Base-by-base conservation (phyloP, 2,113 vertebrate genomes). In the Chloebia gouldiae region DNA sequence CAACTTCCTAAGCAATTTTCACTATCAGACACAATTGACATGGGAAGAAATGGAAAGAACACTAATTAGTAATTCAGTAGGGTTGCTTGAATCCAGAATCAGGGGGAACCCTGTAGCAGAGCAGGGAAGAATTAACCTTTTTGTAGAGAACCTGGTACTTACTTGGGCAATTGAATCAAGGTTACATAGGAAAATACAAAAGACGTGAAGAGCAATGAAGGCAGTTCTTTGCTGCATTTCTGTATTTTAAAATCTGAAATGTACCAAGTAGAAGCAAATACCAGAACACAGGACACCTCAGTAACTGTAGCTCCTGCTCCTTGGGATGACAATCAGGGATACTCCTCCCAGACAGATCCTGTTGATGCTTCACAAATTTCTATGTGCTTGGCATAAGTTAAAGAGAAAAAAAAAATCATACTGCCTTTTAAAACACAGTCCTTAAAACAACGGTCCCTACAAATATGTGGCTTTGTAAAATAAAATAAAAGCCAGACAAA, bases 21-120 rank as follows among this genome's bases (percentile, higher is more conserved):
- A 59, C 76, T 84, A 89, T 95, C 83, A 93, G 94, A 81, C 66
- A 93, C 51, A 95, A 93, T 63, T 84, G 95, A 96, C 51, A 83
- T 44, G 78, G 92, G 87, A 95, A 96, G 86, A 86, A 97, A 91
- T 6, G 35, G 88, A 80, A 92, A 96, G 66, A 96, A 88, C 14
- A 1, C 86, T 97, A 94, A 96, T 97, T 96, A 95, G 88, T 88
- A 89, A 91, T 94, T 96, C 94, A 88, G 30, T 47, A 79, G 42
- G 53, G 61, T 90, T 63, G 6, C 37, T 33, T 88, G 79, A 95
- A 96, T 90, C 40, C 18, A 60, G 84, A 87, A 90, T 88, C 78
- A 86, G 45, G 37, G 54, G 72, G 25, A 88, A 78, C 13, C 8
- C 22, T 63, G 27, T 78, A 96, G 70, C 3, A 13, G 69, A 96